Evolutionary conservation across 2,797 vertebrate genomes (phyloP).

Genomic region (Helarctos malayanus): DNA sequence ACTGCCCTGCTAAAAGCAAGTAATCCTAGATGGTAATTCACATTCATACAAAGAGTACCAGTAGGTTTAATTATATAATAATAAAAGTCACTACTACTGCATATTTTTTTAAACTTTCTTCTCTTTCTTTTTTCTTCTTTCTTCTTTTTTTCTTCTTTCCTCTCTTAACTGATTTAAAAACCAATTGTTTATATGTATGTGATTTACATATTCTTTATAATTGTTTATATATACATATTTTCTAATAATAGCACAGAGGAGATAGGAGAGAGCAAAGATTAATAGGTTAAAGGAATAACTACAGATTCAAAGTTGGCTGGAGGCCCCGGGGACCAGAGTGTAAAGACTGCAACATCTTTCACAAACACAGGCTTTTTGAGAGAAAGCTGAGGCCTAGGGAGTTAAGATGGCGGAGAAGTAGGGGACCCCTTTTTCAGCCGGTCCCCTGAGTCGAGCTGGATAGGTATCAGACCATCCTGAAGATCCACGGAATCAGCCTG

Average conservation of each 20-base stretch:
- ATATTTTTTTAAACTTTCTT: not conserved
- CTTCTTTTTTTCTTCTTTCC: not conserved
- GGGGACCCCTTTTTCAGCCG: no score
- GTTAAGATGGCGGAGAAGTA: no score
- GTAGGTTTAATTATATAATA: not conserved
- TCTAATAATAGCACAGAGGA: not conserved
- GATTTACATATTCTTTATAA: not conserved
- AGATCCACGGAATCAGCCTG: no score
- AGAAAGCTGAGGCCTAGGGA: no score
- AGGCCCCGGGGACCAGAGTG: no score
- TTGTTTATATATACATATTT: not conserved
- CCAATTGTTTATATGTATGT: not conserved
- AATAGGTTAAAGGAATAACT: not conserved
- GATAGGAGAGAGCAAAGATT: not conserved
- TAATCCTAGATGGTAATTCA: not conserved
- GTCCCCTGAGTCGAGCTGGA: no score
- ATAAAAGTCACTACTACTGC: not conserved
- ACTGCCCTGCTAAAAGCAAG: not conserved
- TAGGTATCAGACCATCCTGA: no score
- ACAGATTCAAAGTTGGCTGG: not conserved
- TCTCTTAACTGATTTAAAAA: not conserved
- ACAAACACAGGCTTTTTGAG: no score
- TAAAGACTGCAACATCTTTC: no score
- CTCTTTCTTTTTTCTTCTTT: not conserved
- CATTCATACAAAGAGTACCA: not conserved